Conservation (phyloP, 2,797 vertebrate genomes). For the Chromis chromis region DNA sequence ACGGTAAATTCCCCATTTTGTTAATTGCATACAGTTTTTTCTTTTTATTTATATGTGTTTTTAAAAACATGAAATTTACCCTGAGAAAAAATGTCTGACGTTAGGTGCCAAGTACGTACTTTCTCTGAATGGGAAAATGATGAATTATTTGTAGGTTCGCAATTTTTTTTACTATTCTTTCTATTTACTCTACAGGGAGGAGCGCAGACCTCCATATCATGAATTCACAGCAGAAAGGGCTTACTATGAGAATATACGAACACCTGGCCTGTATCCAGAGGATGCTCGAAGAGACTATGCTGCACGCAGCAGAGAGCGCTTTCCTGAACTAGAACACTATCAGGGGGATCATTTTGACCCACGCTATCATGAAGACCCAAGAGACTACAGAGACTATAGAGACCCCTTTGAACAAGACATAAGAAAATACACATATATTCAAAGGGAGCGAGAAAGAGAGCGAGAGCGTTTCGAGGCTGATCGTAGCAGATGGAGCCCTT, state of each 20-base stretch:
- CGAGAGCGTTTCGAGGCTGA: constrained; percentile 95
- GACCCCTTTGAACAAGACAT: constrained; percentile 98
- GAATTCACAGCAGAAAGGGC: constrained; percentile 94
- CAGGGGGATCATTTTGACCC: constrained; percentile 97
- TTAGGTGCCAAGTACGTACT: background rate
- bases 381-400: constrained; percentile 95
- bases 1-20: constrained; percentile 81
- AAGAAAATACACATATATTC: constrained; percentile 96
- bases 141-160: background rate
- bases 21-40: constrained; percentile 2
- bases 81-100: background rate
- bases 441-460: constrained; percentile 93
- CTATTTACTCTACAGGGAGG: constrained; percentile 86
- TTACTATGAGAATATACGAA: constrained; percentile 93
- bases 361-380: constrained; percentile 95
- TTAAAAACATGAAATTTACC: background rate
- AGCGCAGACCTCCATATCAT: constrained; percentile 93
- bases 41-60: background rate
- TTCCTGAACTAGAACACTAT: constrained; percentile 95
- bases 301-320: constrained; percentile 93
- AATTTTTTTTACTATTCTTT: constrained; percentile 18
- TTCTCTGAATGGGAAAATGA: background rate
- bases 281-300: constrained; percentile 95
- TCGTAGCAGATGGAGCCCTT: constrained; percentile 94
- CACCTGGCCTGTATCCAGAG: constrained; percentile 92